Percentiles rank a stretch among this genome's conserved stretches.
These are phyloP conservation scores for Apostichopus parvimensis DNA, from an alignment of 35 echinoderm and acorn worm species.

Conservation along the genomic window DNA sequence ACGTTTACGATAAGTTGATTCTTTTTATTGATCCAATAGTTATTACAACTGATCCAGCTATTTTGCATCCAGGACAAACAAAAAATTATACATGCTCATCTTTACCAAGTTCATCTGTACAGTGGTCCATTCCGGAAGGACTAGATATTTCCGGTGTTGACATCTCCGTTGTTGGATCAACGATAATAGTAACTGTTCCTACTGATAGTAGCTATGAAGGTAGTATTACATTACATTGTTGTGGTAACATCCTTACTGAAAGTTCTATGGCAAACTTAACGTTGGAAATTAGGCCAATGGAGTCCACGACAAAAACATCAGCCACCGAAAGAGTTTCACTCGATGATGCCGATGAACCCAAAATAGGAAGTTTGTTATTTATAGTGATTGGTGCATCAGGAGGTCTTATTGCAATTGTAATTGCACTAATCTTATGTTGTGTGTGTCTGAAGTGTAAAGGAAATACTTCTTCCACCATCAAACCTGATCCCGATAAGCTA, in stretches of 20 bases:
- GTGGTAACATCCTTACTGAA: background rate
- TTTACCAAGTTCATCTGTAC: background rate
- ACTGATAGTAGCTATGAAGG: background rate
- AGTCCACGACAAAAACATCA: no score
- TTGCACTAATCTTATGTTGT: background rate
- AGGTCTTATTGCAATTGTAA: background rate
- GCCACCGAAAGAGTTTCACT: no score
- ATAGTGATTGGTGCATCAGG: background rate
- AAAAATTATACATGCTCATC: background rate
- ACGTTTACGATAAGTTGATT: background rate
- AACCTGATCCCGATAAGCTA: background rate
- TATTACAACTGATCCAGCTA: background rate
- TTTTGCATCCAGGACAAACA: background rate
- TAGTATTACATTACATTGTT: background rate
- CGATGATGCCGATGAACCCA: background rate
- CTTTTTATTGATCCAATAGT: background rate
- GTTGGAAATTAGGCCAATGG: background rate
- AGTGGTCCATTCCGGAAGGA: background rate
- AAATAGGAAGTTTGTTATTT: background rate
- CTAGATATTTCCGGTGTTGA: background rate
- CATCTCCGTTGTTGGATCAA: background rate
- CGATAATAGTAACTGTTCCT: background rate
- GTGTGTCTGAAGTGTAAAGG: background rate
- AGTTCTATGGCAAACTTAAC: background rate
- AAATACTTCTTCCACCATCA: background rate